phyloP scores from a whole-genome alignment of 2,113 vertebrate species.

The Pygathrix nemaeus region DNA sequence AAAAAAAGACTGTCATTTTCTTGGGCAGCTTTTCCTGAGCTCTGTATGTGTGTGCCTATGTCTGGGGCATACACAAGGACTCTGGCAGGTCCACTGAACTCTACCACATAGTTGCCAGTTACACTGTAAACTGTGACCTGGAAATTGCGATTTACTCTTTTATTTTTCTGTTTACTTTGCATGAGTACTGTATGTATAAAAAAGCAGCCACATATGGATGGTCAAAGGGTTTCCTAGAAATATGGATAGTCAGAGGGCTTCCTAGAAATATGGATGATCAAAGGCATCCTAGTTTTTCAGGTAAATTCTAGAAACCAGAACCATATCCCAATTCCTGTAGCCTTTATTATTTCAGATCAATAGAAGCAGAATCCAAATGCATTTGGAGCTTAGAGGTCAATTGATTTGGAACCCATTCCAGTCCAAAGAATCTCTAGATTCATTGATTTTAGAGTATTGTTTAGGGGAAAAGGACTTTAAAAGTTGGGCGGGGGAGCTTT shows the following conservation, averaged over 20 bases:
- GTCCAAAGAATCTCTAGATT: neutral
- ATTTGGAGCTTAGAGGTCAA: neutral
- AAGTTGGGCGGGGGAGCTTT: neutral
- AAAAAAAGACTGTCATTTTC: neutral
- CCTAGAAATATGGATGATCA: neutral
- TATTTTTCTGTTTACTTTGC: slow-evolving; percentile 51
- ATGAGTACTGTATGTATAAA: neutral
- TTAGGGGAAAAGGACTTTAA: neutral
- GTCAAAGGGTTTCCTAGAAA: neutral
- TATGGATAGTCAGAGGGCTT: neutral
- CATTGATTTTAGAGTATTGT: neutral
- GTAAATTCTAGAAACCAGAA: neutral
- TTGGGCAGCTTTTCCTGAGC: too few species aligned
- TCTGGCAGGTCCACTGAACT: neutral
- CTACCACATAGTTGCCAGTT: rapidly evolving
- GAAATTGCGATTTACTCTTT: neutral
- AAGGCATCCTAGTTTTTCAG: neutral
- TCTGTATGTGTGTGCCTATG: rapidly evolving
- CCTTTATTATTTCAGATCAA: neutral
- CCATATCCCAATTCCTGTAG: neutral
- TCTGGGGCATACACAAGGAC: too few species aligned
- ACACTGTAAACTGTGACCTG: rapidly evolving
- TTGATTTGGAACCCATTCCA: neutral
- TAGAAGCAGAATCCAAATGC: neutral
- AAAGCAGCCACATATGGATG: neutral